Conservation (phyloP, 1,140 invertebrate species). For the Cydia pomonella region DNA sequence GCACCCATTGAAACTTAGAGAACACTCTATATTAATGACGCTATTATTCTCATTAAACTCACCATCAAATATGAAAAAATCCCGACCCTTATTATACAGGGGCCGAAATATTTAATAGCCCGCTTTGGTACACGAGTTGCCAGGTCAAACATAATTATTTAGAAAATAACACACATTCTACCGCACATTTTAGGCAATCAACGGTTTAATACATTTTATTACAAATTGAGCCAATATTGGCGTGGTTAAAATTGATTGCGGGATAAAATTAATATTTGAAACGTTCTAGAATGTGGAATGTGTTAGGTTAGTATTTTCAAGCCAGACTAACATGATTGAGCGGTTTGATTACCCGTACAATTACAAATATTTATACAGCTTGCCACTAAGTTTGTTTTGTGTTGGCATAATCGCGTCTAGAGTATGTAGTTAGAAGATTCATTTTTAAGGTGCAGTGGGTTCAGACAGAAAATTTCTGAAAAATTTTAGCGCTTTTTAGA, state of each 20-base stretch:
- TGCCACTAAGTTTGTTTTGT: background rate
- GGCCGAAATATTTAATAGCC: constrained; percentile 30
- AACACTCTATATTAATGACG: constrained; percentile 28
- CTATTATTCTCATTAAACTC: constrained; percentile 26
- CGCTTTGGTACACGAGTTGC: constrained; percentile 29
- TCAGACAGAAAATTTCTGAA: no score
- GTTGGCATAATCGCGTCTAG: background rate
- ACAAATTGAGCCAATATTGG: constrained; percentile 14
- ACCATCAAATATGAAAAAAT: constrained; percentile 12
- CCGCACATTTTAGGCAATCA: background rate
- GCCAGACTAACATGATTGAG: background rate
- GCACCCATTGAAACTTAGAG: background rate
- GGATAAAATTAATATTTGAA: background rate
- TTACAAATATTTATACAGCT: background rate
- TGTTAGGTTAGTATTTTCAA: background rate
- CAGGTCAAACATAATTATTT: constrained; percentile 29
- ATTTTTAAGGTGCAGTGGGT: no score
- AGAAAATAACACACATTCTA: constrained; percentile 25
- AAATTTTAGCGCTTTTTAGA: no score
- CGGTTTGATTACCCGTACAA: background rate
- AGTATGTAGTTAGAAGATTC: no score
- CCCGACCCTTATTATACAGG: constrained; percentile 7
- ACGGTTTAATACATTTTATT: constrained; percentile 21
- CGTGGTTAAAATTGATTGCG: background rate
- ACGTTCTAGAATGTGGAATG: background rate